A percentile compares a stretch with the other conserved stretches of the same genome.
Evolutionary conservation across 2,797 vertebrate species (phyloP).

Genomic region (Eospalax fontanierii): DNA sequence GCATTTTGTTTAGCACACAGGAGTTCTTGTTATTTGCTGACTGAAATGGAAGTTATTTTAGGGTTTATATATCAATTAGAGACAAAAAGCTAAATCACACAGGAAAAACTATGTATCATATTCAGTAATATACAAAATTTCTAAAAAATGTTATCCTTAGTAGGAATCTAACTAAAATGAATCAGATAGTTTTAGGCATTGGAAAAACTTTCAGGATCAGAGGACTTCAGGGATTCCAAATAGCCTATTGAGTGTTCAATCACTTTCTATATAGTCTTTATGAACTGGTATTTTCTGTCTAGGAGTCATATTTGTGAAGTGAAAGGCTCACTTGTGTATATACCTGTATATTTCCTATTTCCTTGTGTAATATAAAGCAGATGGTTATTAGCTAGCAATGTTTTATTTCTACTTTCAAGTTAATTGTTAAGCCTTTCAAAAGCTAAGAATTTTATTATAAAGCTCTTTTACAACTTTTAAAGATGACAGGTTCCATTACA

Average conservation of each 20-base stretch:
- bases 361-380: conserved; percentile 78
- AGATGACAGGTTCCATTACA: conserved; percentile 71
- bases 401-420: conserved; percentile 76
- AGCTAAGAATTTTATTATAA: conserved; percentile 77
- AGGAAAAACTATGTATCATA: conserved; percentile 49
- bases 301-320: conserved; percentile 38
- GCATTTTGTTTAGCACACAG: conserved; percentile 75
- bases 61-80: conserved; percentile 45
- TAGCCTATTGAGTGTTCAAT: conserved; percentile 54
- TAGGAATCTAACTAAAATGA: conserved; percentile 59
- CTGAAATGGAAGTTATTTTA: conserved; percentile 49
- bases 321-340: conserved; percentile 74
- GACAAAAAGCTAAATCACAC: conserved; percentile 50
- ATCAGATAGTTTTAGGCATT: conserved; percentile 67
- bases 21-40: conserved; percentile 25
- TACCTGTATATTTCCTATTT: conserved; percentile 78
- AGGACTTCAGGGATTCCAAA: conserved; percentile 60
- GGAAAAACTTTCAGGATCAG: conserved; percentile 48
- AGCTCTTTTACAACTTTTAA: conserved; percentile 77
- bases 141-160: conserved; percentile 52
- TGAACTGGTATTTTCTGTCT: conserved; percentile 65
- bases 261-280: conserved; percentile 32
- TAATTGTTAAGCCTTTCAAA: conserved; percentile 76
- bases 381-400: conserved; percentile 65
- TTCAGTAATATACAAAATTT: conserved; percentile 65